Base-by-base conservation (phyloP, 2,113 vertebrate species). In the Oreochromis spilurus region DNA sequence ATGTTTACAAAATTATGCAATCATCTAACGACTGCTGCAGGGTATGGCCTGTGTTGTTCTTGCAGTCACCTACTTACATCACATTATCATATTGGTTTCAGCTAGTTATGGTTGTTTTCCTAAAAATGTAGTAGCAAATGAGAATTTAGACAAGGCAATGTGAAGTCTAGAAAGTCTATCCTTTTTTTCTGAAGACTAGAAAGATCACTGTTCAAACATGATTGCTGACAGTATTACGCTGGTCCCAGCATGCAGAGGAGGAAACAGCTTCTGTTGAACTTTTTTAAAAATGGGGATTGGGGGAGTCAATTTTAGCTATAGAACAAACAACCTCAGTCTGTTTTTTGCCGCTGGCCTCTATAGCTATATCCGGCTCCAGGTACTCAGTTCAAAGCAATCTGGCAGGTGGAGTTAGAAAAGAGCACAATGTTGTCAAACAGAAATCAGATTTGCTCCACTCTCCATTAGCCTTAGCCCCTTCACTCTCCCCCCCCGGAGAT, bases 401-500 rank as follows among this genome's bases (percentile, higher is more conserved):
- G 90, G 82, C 92, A 92, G 94, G 90, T 94, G 85, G 65, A 89
- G 87, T 90, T 89, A 53, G 88, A 80, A 89, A 93, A 91, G 79
- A 90, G 87, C 85, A 90, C 90, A 91, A 89, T 92, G 90, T 95
- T 94, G 94, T 94, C 94, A 89, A 94, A 92, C 90, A 91, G 85
- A 95, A 94, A 95, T 95, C 93, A 88, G 91, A 96, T 95, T 94
- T 93, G 91, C 91, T 94, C 90, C 81, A 84, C 93, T 94, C 93
- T 94, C 93, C 91, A 94, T 95, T 95, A 94, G 91, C 93, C 88
- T 89, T 87, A 87, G 90, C 88, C 83, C 89, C 84, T 92, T 93
- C 82, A 70, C 88, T 89, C 72, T 6, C 62, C 91, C 86, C 86
- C 91, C 85, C 86, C 40, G 9, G 91, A 93, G 94, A 95, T 93